phyloP scores from a whole-genome alignment of 2,888 invertebrate species.

The Polydrusus cervinus region DNA sequence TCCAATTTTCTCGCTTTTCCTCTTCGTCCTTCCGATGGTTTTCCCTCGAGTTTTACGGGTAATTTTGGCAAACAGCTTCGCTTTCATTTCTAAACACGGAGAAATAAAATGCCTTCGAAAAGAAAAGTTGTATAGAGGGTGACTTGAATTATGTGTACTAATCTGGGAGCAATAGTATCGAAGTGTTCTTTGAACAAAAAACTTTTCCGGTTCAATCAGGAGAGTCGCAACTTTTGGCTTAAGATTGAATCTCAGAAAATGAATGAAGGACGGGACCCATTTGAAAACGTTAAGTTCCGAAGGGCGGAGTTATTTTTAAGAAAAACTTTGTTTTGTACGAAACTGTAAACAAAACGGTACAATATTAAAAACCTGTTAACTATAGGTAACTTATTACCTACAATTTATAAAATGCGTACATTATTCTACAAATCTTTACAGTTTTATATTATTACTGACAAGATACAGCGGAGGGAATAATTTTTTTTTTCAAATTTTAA shows the following conservation, averaged over 20 bases:
- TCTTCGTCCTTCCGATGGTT: constrained; percentile 25
- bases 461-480: too few relatives aligned
- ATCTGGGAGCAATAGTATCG: constrained; percentile 30
- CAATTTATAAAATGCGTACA: too few relatives aligned
- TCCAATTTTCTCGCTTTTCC: constrained; percentile 43
- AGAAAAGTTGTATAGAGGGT: constrained; percentile 26
- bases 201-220: constrained; percentile 32
- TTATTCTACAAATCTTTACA: too few relatives aligned
- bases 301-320: not conserved
- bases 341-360: not conserved
- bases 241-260: constrained; percentile 14
- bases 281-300: not conserved
- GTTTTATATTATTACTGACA: too few relatives aligned
- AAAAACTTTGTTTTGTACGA: not conserved
- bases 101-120: constrained; percentile 33
- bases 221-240: constrained; percentile 13
- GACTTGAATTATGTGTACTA: constrained; percentile 39
- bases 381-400: too few relatives aligned
- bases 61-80: constrained; percentile 45
- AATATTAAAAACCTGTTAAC: too few relatives aligned
- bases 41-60: constrained; percentile 41
- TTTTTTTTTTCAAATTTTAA: too few relatives aligned
- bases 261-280: constrained; percentile 2
- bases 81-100: constrained; percentile 39
- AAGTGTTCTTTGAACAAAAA: constrained; percentile 35